These are phyloP conservation scores for Hirtodrosophila confusa DNA, from an alignment of 2,888 invertebrate species.

Conservation along the genomic window DNA sequence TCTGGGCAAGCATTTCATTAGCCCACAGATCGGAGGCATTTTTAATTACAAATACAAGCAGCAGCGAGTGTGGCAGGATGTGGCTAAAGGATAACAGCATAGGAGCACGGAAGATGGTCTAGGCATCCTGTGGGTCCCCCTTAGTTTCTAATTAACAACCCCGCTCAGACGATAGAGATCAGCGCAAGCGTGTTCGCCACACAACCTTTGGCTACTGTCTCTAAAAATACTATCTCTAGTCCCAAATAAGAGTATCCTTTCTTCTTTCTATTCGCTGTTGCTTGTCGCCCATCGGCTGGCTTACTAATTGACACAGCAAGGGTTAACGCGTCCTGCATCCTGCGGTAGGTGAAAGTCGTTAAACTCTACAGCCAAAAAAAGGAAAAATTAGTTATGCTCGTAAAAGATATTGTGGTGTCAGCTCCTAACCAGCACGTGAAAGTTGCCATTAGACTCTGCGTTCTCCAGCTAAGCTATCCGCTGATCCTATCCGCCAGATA, in stretches of 20 bases:
- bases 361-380: slow-evolving; percentile 28
- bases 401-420: slow-evolving; percentile 42
- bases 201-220: slow-evolving; percentile 38
- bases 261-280: slow-evolving; percentile 1
- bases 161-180: slow-evolving; percentile 37
- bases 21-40: slow-evolving; percentile 9
- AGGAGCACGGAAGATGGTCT: slow-evolving; percentile 8
- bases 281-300: slow-evolving; percentile 34
- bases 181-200: neutral
- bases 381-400: slow-evolving; percentile 60
- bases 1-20: slow-evolving; percentile 38
- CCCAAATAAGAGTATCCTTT: slow-evolving; percentile 9
- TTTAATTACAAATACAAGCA: slow-evolving; percentile 10
- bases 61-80: slow-evolving; percentile 29
- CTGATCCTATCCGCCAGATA: slow-evolving; percentile 39
- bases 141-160: slow-evolving; percentile 47
- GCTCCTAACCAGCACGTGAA: slow-evolving; percentile 12
- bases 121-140: slow-evolving; percentile 32
- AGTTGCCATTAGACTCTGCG: slow-evolving; percentile 23
- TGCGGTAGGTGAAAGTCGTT: slow-evolving; percentile 77
- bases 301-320: slow-evolving; percentile 61
- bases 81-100: slow-evolving; percentile 10
- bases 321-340: slow-evolving; percentile 50
- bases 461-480: slow-evolving; percentile 1
- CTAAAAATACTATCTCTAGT: neutral